These are phyloP conservation scores for Brachyptera risi DNA, from an alignment of 2,888 invertebrate genomes.

Conservation along the genomic window DNA sequence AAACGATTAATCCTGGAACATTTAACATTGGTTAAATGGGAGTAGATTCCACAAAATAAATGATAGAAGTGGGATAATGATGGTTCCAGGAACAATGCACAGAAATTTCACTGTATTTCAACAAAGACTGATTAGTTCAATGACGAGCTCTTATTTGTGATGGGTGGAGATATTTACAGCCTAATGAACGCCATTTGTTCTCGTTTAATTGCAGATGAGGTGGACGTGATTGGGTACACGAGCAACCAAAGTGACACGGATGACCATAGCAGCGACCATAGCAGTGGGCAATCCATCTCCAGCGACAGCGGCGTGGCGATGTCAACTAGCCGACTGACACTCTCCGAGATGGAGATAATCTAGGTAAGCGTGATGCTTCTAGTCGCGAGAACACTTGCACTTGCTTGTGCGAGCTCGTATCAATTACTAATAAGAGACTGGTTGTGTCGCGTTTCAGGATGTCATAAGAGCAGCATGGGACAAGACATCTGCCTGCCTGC, in stretches of 20 bases:
- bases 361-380: constrained; percentile 21
- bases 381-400: not conserved
- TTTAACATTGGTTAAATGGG: too few species aligned
- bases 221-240: constrained; percentile 81
- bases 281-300: constrained; percentile 55
- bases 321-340: constrained; percentile 62
- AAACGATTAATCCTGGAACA: too few species aligned
- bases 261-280: constrained; percentile 72
- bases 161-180: too few species aligned
- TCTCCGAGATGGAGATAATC: constrained; percentile 53
- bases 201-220: constrained; percentile 65
- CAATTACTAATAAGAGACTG: not conserved
- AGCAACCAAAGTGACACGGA: constrained; percentile 81
- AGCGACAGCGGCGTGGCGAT: constrained; percentile 70
- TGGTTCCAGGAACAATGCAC: too few species aligned
- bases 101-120: too few species aligned
- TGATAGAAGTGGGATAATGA: too few species aligned
- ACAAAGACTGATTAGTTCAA: too few species aligned
- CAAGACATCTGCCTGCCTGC: constrained; percentile 28
- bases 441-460: not conserved
- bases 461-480: constrained; percentile 27
- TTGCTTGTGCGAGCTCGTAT: not conserved
- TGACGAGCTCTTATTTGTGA: too few species aligned
- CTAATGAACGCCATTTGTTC: too few species aligned
- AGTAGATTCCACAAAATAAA: too few species aligned